Conservation (phyloP, 2,888 invertebrate species). For the Campoplex capitator region DNA sequence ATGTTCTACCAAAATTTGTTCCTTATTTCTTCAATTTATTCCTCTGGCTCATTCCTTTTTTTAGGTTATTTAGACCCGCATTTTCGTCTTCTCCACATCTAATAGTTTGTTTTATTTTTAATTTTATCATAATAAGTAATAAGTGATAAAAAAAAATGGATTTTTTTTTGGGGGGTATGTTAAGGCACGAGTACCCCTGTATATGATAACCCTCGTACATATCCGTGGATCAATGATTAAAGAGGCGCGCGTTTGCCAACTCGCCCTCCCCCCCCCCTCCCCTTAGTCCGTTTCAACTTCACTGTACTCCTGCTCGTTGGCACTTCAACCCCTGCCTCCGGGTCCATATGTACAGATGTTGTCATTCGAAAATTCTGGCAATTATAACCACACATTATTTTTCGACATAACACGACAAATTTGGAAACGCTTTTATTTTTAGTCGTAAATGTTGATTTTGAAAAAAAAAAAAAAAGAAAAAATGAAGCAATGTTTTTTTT, state of each 20-base stretch:
- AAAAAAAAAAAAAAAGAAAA: neutral
- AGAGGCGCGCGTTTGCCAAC: slow-evolving; percentile 60
- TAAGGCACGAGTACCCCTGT: neutral
- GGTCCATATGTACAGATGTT: slow-evolving; percentile 4
- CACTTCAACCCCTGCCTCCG: slow-evolving; percentile 17
- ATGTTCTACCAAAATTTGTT: no score
- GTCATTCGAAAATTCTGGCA: neutral
- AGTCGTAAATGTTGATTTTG: neutral
- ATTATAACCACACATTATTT: neutral
- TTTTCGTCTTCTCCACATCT: no score
- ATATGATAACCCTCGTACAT: slow-evolving; percentile 18
- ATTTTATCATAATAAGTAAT: neutral
- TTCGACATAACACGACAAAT: neutral
- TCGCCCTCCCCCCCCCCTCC: slow-evolving; percentile 13
- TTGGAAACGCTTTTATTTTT: neutral
- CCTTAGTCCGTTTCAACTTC: slow-evolving; percentile 15
- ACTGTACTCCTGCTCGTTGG: neutral
- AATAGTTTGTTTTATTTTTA: neutral
- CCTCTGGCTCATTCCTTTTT: no score
- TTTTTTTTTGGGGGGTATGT: neutral
- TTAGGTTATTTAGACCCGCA: no score
- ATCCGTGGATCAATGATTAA: slow-evolving; percentile 68
- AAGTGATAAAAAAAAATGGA: neutral
- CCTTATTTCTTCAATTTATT: no score
- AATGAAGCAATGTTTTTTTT: no score